Conservation (phyloP, 2,113 vertebrate species). For the Brachionichthys hirsutus region DNA sequence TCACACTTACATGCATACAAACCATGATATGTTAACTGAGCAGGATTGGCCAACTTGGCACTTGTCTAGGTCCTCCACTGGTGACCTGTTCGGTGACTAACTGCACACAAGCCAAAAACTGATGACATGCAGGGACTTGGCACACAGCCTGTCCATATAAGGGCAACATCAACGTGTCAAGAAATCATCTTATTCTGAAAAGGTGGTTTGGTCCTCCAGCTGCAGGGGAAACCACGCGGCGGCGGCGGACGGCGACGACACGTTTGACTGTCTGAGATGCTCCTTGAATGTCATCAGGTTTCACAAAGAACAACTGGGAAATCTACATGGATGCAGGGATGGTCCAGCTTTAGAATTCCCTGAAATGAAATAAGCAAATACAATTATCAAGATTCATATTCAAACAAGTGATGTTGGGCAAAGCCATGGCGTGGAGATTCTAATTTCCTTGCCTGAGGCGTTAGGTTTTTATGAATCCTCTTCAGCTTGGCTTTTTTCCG, state of each 20-base stretch:
- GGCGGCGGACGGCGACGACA: conserved; percentile 71
- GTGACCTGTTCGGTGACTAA: conserved; percentile 52
- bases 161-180: conserved; percentile 53
- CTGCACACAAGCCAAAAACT: conserved; percentile 61
- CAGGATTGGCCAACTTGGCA: conserved; percentile 29
- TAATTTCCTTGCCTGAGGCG: conserved; percentile 87
- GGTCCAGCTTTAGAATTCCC: conserved; percentile 95
- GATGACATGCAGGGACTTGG: conserved; percentile 68
- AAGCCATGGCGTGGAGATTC: not conserved
- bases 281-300: conserved; percentile 79
- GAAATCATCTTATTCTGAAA: conserved; percentile 56
- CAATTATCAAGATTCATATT: not conserved
- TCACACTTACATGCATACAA: conserved; percentile 59
- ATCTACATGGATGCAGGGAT: conserved; percentile 95
- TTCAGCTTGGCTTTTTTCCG: conserved; percentile 95
- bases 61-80: conserved; percentile 27
- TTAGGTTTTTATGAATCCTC: conserved; percentile 94
- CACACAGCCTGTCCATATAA: conserved; percentile 51
- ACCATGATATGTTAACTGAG: conserved; percentile 55
- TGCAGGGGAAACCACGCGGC: conserved; percentile 54
- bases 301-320: conserved; percentile 97
- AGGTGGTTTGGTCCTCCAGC: conserved; percentile 55
- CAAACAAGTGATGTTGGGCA: not conserved
- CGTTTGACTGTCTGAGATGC: conserved; percentile 45
- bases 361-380: conserved; percentile 60